Base-by-base conservation (phyloP, 1,140 invertebrate genomes). In the Andricus grossulariae region DNA sequence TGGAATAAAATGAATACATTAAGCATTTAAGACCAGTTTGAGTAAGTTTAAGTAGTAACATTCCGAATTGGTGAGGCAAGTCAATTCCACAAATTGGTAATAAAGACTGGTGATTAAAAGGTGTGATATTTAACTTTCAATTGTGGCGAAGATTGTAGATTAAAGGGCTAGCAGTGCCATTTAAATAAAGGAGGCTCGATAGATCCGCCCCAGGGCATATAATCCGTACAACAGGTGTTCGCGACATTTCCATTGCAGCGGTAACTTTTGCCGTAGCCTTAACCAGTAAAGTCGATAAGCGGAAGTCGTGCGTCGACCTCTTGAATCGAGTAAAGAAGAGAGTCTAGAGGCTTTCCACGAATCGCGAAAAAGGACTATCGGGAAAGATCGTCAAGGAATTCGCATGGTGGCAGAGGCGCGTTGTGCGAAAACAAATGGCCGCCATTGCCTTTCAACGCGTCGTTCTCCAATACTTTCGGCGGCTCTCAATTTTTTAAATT, bases 201-300 rank as follows among this genome's bases (percentile, higher is more conserved):
- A 72, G 50, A 74, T 32, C 32, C 21, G 25, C 55, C 39, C 45
- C 45, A 15, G 7, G 11, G 45, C 16, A 50, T 49, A 50, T 52
- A 52, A 72, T 50, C 55, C 52, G 55, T 21, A 82, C 81, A 82
- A 82, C 81, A 82, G 81, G 81, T 82, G 80, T 82, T 79, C 60
- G 80, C 74, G 55, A 77, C 57, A 77, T 80, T 82, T 77, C 75
- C 18, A 66, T 66, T 19, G 45, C 32, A 19, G 55, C 13, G 75
- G 21, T 39, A 54, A 39, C 74, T 39, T 66, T 32, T 66, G 13
- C 21, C 25, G 1, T 66, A 32, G 60, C 60, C 60, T 66, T 45
- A 66, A 45, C 7, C 39, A 66, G 32, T 66, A 45, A 66, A 66
- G 60, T 66, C 60, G 60, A 66, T 66, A 66, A 66, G 8, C 60